Evolutionary conservation across 2,888 invertebrate species (phyloP), one percentile per base, ranked within the genome.

Genomic region (Drosophila ezoana): DNA sequence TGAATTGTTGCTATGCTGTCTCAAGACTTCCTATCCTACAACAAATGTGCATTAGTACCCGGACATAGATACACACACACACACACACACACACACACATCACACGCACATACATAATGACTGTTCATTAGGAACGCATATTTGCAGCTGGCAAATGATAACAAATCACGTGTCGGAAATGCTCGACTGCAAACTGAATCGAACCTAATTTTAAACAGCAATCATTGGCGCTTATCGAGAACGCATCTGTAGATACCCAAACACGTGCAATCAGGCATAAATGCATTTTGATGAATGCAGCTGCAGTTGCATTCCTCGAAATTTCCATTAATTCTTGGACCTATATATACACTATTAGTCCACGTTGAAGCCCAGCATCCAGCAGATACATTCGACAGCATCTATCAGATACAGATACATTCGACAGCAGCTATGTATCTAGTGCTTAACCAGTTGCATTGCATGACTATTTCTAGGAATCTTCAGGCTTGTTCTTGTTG

Each of bases 401-500:
- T 52, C 43, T 28, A 40, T 16, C 38, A 37, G n/a, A 18, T 11
- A 13, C 38, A 37, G n/a, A 18, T 11, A 13, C 35, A 35, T 35
- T 35, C 16, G 4, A 38, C 11, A 9, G 35, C 35, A 35, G 10
- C 13, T 13, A 35, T 28, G 35, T 13, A 35, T 35, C 13, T 35
- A 1, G 11, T 13, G 49, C 35, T 59, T 38, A 73, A 67, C 67
- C 56, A 78, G 73, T 73, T 67, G 33, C 67, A 63, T 64, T 59
- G 49, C 72, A 65, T 68, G 72, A 43, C 81, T 76, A 83, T 81
- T 83, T 79, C 83, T 70, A 64, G 81, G 80, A 79, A 82, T 67
- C 45, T 60, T 58, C 37, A 49, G 33, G 53, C 14, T 18, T 58
- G 40, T 41, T 20, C 13, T n/a, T 20, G 20, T 18, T 41, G 52